Conservation (phyloP, 2,113 vertebrate genomes). For the Vireo altiloquus region DNA sequence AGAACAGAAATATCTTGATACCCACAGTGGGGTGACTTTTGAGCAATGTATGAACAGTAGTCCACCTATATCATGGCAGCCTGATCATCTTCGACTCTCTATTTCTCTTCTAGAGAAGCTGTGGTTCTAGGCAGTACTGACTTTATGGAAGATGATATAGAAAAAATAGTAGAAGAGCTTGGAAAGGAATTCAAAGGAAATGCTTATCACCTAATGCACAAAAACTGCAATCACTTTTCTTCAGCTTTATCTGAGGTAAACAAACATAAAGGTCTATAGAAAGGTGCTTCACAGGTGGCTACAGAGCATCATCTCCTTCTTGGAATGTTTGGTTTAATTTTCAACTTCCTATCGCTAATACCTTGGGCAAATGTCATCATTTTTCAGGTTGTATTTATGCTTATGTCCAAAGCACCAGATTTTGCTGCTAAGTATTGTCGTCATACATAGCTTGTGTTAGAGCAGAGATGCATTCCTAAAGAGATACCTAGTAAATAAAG, state of each 20-base stretch:
- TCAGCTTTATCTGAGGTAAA: conserved; percentile 94
- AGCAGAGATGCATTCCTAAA: background rate
- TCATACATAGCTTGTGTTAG: background rate
- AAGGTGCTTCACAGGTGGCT: background rate
- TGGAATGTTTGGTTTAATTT: background rate
- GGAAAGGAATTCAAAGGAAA: conserved; percentile 99
- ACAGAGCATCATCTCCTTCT: background rate
- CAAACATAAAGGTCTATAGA: background rate
- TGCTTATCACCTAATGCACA: conserved; percentile 99
- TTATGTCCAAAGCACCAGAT: background rate
- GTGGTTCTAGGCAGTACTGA: conserved; percentile 97
- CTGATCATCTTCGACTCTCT: background rate
- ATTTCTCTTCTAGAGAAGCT: conserved; percentile 83
- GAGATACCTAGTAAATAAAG: background rate
- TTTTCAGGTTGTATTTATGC: background rate
- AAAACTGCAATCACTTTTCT: conserved; percentile 99
- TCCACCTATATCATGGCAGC: background rate
- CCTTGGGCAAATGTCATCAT: background rate
- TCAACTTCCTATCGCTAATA: background rate
- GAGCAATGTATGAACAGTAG: background rate
- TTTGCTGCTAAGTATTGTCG: background rate
- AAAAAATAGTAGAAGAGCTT: conserved; percentile 96
- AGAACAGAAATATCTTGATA: background rate
- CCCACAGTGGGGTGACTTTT: background rate
- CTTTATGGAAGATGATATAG: conserved; percentile 96